Conservation (phyloP, 2,797 vertebrate genomes). For the Tauraco hartlaubi region DNA sequence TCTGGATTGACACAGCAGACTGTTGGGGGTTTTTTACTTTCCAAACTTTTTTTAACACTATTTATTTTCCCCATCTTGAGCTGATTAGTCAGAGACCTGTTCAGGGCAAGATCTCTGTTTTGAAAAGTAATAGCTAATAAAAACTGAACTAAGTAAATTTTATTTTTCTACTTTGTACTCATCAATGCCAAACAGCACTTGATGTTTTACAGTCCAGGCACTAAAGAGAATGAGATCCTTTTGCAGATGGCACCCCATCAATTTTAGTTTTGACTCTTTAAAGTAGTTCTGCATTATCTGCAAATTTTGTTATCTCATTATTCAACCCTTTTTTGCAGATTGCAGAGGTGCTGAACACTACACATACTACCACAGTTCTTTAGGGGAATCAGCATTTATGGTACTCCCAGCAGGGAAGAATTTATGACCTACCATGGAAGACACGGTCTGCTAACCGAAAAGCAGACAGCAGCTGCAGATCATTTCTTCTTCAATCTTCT, state of each 20-base stretch:
- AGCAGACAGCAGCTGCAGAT: conserved; percentile 54
- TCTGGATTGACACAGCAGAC: background rate
- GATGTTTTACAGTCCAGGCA: background rate
- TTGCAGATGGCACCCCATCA: background rate
- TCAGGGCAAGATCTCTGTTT: background rate
- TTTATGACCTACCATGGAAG: conserved; percentile 45
- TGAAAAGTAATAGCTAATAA: background rate
- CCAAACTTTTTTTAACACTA: background rate
- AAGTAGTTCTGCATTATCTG: background rate
- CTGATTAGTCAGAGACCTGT: background rate
- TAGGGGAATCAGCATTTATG: background rate
- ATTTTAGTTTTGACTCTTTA: background rate
- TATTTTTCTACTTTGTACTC: background rate
- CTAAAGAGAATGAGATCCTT: background rate
- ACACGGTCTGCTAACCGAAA: conserved; percentile 59
- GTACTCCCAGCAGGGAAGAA: conserved; percentile 20
- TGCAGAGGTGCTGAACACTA: background rate
- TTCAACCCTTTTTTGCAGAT: background rate
- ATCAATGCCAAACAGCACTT: background rate
- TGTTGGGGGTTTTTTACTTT: background rate
- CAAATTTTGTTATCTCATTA: background rate
- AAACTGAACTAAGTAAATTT: background rate
- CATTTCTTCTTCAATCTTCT: conserved; percentile 7
- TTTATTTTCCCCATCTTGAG: background rate
- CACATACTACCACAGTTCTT: background rate